Evolutionary conservation across 1,140 invertebrate species (phyloP).

Genomic region (Cydia fagiglandana): DNA sequence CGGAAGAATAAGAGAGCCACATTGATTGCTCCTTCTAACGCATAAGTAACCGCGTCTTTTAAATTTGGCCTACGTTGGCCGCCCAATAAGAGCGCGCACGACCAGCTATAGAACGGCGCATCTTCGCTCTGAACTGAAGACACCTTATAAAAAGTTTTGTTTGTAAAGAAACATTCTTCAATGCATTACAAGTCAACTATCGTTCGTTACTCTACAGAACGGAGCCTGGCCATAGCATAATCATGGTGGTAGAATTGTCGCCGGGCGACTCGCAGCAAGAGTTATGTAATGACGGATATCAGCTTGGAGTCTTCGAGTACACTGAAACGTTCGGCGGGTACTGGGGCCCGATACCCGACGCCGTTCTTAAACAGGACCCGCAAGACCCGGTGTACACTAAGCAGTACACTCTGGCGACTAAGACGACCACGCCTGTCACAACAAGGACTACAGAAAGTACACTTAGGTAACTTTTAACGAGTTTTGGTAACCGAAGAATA

Average conservation of each 20-base stretch:
- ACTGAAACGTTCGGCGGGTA: constrained; percentile 67
- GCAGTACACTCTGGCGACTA: constrained; percentile 49
- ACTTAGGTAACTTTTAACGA: background rate
- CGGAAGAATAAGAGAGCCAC: too few species aligned
- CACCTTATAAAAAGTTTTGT: too few species aligned
- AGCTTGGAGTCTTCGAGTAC: constrained; percentile 61
- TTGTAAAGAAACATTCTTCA: too few species aligned
- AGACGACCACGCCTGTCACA: background rate
- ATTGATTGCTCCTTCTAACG: too few species aligned
- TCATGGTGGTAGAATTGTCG: constrained; percentile 58
- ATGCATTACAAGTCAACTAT: too few species aligned
- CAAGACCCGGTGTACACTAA: constrained; percentile 27
- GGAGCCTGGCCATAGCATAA: constrained; percentile 62
- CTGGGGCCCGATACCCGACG: constrained; percentile 56
- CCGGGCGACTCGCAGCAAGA: constrained; percentile 40
- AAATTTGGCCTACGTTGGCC: too few species aligned
- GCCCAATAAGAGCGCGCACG: too few species aligned
- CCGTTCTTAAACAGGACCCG: constrained; percentile 39
- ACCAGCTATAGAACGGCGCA: too few species aligned
- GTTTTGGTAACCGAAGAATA: too few species aligned
- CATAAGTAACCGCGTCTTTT: too few species aligned
- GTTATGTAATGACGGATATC: constrained; percentile 48
- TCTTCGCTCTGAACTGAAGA: too few species aligned
- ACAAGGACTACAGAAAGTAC: background rate
- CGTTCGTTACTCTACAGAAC: constrained; percentile 44